Evolutionary conservation across 2,113 vertebrate species (phyloP), one percentile per base, ranked within the genome.

Genomic region (Seriola rivoliana): DNA sequence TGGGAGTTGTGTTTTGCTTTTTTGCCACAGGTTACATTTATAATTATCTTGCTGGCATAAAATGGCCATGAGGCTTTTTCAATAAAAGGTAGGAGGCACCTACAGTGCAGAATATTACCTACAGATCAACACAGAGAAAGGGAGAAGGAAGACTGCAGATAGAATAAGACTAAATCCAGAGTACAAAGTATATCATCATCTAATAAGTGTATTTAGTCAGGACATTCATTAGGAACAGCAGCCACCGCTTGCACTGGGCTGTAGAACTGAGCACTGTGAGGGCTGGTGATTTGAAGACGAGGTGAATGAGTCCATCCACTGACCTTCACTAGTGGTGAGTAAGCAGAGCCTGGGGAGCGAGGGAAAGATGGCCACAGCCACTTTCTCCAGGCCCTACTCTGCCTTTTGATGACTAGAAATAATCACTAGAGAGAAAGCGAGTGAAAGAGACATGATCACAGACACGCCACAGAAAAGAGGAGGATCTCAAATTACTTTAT

Each of bases 21-120:
- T 90, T 92, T 71, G 92, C 94, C 92, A 92, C 38, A 82, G 93
- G 92, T 92, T 91, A 92, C 93, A 91, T 94, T 93, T 93, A 93
- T 94, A 94, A 94, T 94, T 93, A 93, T 91, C 84, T 89, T 77
- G 76, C 89, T 91, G 91, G 88, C 87, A 90, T 91, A 89, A 91
- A 91, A 92, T 91, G 78, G 89, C 93, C 75, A 38, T 36, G 67
- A 90, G 94, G 86, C 86, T 85, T 94, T 93, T 92, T 88, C 90
- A 90, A 92, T 93, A 92, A 93, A 29, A 92, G 90, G 91, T 93
- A 85, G 85, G 86, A 91, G 85, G 91, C 85, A 92, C 87, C 89
- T 90, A 82, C 82, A 67, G 88, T 69, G 86, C 84, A 86, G 86
- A 89, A 80, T 85, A 89, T 88, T 88, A 88, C 91, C 89, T 85